A percentile compares a stretch with the other conserved stretches of the same genome.
phyloP scores from a whole-genome alignment of 2,113 vertebrate genomes.

The Ptilorrhoa leucosticta region DNA sequence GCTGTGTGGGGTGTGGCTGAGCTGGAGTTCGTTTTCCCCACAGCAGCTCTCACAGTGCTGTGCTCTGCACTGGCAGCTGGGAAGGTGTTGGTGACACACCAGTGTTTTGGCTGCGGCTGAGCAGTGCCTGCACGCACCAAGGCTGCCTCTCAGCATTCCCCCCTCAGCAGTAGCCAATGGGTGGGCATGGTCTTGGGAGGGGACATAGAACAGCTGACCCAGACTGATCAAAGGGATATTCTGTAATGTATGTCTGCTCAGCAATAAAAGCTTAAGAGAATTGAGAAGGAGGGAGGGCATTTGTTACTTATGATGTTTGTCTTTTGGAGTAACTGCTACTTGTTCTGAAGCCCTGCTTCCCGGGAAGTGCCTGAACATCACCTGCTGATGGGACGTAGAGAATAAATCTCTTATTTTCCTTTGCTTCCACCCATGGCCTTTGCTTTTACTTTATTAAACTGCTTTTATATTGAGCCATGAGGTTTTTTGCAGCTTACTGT shows the following conservation, averaged over 20 bases:
- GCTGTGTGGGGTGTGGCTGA: background rate
- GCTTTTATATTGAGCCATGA: background rate
- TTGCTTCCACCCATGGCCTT: background rate
- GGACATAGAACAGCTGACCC: background rate
- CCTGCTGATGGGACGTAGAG: background rate
- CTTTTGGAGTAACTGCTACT: background rate
- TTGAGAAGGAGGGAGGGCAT: background rate
- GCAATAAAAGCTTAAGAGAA: background rate
- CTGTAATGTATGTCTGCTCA: background rate
- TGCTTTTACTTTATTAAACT: background rate
- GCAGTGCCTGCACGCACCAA: accelerated
- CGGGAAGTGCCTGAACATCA: background rate
- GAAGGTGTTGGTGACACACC: background rate
- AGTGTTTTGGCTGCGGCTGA: background rate
- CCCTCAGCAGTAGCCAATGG: background rate
- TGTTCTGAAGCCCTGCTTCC: background rate
- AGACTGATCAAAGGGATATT: background rate
- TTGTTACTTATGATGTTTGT: background rate
- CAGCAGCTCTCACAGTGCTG: background rate
- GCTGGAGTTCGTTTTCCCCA: background rate
- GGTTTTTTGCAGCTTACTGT: background rate
- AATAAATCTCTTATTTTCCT: background rate
- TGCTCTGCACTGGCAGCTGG: background rate
- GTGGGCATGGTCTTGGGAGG: background rate
- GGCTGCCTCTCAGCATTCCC: background rate